Evolutionary conservation across 2,888 invertebrate genomes (phyloP).

Genomic region (Argyresthia albistria): DNA sequence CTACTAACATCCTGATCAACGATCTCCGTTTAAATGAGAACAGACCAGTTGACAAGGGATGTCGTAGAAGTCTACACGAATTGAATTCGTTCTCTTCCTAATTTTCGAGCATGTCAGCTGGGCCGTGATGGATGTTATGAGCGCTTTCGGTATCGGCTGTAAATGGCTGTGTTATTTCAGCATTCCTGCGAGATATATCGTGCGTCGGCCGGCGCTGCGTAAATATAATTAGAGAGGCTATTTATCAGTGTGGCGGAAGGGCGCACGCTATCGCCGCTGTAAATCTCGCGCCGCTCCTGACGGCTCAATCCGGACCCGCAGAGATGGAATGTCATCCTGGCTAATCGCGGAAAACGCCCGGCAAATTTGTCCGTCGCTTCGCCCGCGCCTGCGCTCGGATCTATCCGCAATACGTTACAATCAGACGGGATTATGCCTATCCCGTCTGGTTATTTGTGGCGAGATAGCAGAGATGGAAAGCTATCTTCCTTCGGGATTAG

Average conservation of each 20-base stretch:
- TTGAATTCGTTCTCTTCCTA: slow-evolving; percentile 35
- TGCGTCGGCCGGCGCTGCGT: slow-evolving; percentile 59
- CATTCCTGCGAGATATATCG: slow-evolving; percentile 60
- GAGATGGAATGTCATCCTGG: slow-evolving; percentile 38
- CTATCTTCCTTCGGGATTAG: slow-evolving; percentile 32
- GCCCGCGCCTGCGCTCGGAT: slow-evolving; percentile 7
- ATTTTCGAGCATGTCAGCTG: slow-evolving; percentile 41
- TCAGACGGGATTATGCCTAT: slow-evolving; percentile 26
- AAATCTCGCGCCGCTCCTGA: slow-evolving; percentile 54
- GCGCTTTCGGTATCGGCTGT: slow-evolving; percentile 34
- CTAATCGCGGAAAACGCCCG: slow-evolving; percentile 20
- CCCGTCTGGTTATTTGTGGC: slow-evolving; percentile 22
- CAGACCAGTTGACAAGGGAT: slow-evolving; percentile 16
- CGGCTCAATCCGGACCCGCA: slow-evolving; percentile 57
- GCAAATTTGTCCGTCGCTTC: slow-evolving; percentile 30
- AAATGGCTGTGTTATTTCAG: slow-evolving; percentile 48
- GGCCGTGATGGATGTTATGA: slow-evolving; percentile 38
- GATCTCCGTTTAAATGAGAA: slow-evolving; percentile 9
- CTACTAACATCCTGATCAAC: slow-evolving; percentile 10
- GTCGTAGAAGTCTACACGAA: slow-evolving; percentile 24
- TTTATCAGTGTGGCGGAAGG: slow-evolving; percentile 66
- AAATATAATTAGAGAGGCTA: slow-evolving; percentile 70
- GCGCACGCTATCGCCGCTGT: slow-evolving; percentile 56
- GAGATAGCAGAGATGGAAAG: slow-evolving; percentile 23
- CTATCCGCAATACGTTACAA: slow-evolving; percentile 38